These are phyloP conservation scores for Ptyas mucosa DNA, from an alignment of 2,113 vertebrate genomes.

Conservation along the genomic window DNA sequence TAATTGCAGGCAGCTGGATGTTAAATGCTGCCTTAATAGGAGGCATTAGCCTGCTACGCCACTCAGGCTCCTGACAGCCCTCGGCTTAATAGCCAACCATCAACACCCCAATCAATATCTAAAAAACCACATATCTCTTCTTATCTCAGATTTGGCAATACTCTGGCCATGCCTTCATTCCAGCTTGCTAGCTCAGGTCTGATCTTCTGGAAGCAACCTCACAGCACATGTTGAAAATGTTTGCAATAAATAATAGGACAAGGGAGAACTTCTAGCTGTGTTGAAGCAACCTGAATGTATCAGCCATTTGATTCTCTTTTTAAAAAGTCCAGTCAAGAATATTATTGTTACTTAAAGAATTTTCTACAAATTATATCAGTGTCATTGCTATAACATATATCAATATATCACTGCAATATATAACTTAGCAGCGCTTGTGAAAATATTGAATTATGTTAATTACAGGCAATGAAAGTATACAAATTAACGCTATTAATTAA, in stretches of 20 bases:
- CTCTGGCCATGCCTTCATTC: neutral
- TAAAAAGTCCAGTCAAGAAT: neutral
- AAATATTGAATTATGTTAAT: slow-evolving; percentile 20
- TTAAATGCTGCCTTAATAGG: too few species aligned
- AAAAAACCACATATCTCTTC: neutral
- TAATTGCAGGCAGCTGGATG: too few species aligned
- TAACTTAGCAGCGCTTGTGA: neutral
- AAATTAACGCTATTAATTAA: slow-evolving; percentile 27
- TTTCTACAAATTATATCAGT: neutral
- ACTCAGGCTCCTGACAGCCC: too few species aligned
- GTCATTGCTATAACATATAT: neutral
- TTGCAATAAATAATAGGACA: neutral
- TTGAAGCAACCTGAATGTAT: neutral
- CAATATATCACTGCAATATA: neutral
- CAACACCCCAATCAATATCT: neutral
- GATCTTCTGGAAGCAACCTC: neutral
- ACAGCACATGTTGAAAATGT: neutral
- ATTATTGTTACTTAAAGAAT: neutral
- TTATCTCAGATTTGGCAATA: neutral
- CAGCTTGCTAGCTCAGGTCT: neutral
- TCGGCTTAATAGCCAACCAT: neutral
- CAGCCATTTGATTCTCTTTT: neutral
- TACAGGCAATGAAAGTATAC: neutral
- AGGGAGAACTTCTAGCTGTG: neutral
- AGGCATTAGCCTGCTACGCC: too few species aligned